These are phyloP conservation scores for Vandiemenella viatica DNA, from an alignment of 2,888 invertebrate genomes.

Conservation along the genomic window DNA sequence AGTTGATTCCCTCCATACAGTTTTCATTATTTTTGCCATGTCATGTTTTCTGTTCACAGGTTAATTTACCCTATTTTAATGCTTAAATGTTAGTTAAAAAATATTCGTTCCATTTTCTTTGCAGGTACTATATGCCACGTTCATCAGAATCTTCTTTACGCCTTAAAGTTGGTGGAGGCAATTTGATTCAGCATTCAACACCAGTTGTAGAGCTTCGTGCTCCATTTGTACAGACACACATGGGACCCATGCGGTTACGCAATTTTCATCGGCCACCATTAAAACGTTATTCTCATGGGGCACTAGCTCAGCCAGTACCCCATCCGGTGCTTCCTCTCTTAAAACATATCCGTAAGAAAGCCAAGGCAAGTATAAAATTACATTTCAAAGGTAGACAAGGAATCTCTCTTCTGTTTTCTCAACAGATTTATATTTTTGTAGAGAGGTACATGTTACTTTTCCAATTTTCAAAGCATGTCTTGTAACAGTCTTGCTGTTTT, in stretches of 20 bases:
- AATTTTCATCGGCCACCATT: constrained; percentile 88
- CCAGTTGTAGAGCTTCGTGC: constrained; percentile 89
- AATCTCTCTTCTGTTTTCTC: neutral
- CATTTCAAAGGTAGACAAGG: neutral
- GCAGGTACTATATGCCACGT: constrained; percentile 81
- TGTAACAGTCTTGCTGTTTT: no score
- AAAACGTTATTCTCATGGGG: constrained; percentile 73
- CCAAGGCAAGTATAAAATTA: constrained; percentile 39
- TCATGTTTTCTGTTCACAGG: no score
- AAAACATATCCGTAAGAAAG: constrained; percentile 85
- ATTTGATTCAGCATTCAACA: constrained; percentile 91
- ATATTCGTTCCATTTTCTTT: constrained; percentile 19
- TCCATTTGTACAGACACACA: constrained; percentile 90
- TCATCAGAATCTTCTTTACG: constrained; percentile 65
- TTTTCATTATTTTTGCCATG: no score
- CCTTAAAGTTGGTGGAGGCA: constrained; percentile 77
- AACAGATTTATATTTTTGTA: neutral
- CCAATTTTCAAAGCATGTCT: neutral
- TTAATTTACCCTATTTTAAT: no score
- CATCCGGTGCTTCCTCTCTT: constrained; percentile 73
- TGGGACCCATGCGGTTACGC: constrained; percentile 66
- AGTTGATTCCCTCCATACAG: no score
- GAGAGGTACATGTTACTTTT: neutral
- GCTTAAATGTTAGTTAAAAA: no score
- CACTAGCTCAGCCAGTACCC: constrained; percentile 52